Evolutionary conservation across 2,797 vertebrate genomes (phyloP), one percentile per base, ranked within the genome.

Genomic region (Dicrostonyx torquatus): DNA sequence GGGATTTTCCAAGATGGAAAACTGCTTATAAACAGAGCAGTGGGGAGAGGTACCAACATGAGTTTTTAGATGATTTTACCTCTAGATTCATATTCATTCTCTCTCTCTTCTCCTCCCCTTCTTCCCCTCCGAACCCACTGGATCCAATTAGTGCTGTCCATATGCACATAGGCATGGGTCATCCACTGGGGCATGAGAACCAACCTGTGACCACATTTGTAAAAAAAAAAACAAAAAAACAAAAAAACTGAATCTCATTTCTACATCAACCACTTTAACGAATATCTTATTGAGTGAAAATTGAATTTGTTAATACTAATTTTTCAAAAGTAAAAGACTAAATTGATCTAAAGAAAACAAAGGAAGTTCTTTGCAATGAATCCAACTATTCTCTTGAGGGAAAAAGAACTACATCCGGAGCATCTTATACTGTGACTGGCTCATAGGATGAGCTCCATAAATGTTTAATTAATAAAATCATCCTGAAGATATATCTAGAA

Each of bases 301-400:
- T 15, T 6, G 26, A 86, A 93, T 29, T 72, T 85, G 43, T 29
- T 75, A 94, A 55, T 50, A 55, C 22, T 93, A 68, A 75, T 64
- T 73, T 93, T 87, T 92, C 60, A 79, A 29, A 37, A 92, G 37
- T 84, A 93, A 94, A 88, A 85, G 73, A 70, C 53, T 77, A 75
- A 80, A 31, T 62, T 87, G n/a, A 95, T 60, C 43, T 87, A 45
- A 84, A 72, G 73, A 80, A 96, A 93, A 20, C 48, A 45, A 89
- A 93, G 64, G 26, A 45, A 76, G 37, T 84, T 80, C 48, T 83
- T 88, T 70, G 26, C 7, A 62, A 48, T 58, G 29, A 80, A 62
- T 12, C 50, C 73, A 66, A 91, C 72, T 60, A 82, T 15, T 93
- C 53, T 83, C 62, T 18, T 70, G 40, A 80, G 53, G 40, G 11